Percentiles rank a stretch among this genome's conserved stretches.
These are phyloP conservation scores for Indicator maculatus DNA, from an alignment of 2,113 vertebrate species.

Conservation along the genomic window DNA sequence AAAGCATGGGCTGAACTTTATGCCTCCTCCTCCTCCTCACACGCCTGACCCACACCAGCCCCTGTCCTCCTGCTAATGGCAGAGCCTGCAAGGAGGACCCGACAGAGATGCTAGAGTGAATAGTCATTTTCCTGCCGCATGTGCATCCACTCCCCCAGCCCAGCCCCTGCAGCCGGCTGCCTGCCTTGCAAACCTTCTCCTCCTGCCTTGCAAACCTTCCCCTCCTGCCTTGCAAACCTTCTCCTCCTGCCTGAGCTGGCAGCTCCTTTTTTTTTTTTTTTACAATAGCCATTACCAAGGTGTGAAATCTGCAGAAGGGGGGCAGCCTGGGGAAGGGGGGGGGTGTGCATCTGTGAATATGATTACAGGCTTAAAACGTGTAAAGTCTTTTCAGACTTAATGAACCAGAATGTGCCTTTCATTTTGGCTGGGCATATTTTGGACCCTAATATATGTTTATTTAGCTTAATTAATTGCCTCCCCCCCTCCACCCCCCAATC, in stretches of 20 bases:
- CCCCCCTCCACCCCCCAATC: too few relatives aligned
- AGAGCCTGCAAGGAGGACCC: background rate
- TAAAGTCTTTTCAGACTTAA: conserved; percentile 48
- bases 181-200: background rate
- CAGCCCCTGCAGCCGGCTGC: background rate
- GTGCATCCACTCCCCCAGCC: background rate
- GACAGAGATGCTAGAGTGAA: background rate
- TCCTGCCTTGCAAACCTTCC: background rate
- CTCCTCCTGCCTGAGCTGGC: background rate
- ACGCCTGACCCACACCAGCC: background rate
- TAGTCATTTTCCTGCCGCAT: background rate
- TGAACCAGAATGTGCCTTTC: conserved; percentile 30
- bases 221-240: background rate
- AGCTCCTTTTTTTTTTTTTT: background rate
- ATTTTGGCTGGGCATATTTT: conserved; percentile 41
- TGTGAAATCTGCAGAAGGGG: background rate
- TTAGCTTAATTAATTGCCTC: conserved; percentile 35
- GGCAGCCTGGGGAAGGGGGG: background rate
- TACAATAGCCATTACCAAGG: conserved; percentile 16
- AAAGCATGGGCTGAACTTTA: fast-evolving
- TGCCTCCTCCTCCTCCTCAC: background rate
- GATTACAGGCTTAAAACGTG: conserved; percentile 33
- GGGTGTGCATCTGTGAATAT: conserved; percentile 10
- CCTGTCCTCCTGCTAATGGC: background rate
- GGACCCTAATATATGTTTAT: conserved; percentile 21